Evolutionary conservation across 1,140 invertebrate species (phyloP).

Genomic region (Drosophila ogumai): DNA sequence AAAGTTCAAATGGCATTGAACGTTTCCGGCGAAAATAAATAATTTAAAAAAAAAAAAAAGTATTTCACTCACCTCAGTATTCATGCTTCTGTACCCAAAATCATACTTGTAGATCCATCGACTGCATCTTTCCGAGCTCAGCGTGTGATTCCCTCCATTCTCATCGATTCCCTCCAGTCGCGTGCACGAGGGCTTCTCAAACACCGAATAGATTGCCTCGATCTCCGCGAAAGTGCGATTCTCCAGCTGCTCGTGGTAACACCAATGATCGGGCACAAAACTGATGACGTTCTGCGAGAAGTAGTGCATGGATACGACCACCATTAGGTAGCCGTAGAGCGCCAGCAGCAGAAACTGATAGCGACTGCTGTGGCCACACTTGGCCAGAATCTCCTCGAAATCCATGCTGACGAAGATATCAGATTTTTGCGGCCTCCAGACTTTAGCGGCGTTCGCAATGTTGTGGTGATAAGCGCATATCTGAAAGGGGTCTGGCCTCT

Average conservation of each 20-base stretch:
- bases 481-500: conserved; percentile 15
- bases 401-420: conserved; percentile 72
- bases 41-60: too few species aligned
- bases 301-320: conserved; percentile 86
- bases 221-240: conserved; percentile 63
- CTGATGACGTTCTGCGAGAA: conserved; percentile 86
- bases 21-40: too few species aligned
- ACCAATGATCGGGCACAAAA: conserved; percentile 85
- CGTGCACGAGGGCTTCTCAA: conserved; percentile 67
- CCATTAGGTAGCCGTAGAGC: conserved; percentile 65
- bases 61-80: conserved; percentile 85
- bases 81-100: conserved; percentile 86
- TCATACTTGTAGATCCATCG: conserved; percentile 86
- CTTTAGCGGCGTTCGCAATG: conserved; percentile 14
- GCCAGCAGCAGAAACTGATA: conserved; percentile 87
- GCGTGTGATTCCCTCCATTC: conserved; percentile 38
- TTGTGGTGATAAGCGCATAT: conserved; percentile 50
- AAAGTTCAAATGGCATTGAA: too few species aligned
- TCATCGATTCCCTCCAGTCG: conserved; percentile 36
- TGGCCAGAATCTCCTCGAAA: conserved; percentile 86
- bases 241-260: conserved; percentile 69
- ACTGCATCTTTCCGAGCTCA: conserved; percentile 69
- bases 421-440: conserved; percentile 8
- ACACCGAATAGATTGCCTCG: conserved; percentile 49
- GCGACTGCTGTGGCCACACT: conserved; percentile 87